Evolutionary conservation across 2,113 vertebrate species (phyloP).

Genomic region (Stigmatopora nigra): DNA sequence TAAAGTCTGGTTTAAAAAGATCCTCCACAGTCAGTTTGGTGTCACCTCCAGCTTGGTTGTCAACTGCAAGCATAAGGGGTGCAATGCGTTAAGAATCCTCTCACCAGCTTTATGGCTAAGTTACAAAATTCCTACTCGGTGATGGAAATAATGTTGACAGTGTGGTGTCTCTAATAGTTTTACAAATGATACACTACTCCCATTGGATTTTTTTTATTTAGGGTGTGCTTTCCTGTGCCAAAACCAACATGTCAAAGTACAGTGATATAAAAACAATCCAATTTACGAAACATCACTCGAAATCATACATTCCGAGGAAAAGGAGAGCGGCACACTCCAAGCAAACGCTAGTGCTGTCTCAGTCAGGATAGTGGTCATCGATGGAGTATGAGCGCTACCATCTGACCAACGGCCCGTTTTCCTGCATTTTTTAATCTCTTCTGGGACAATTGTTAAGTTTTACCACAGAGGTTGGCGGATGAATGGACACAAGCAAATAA

Average conservation of each 20-base stretch:
- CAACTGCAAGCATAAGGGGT: conserved; percentile 68
- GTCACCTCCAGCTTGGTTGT: conserved; percentile 82
- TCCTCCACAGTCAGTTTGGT: conserved; percentile 87
- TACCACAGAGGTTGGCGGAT: no score
- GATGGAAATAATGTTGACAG: neutral
- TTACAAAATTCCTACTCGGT: neutral
- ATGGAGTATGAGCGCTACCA: no score
- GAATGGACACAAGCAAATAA: no score
- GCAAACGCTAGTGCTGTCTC: no score
- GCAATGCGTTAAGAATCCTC: neutral
- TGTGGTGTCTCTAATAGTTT: neutral
- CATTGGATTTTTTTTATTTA: neutral
- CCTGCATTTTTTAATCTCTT: no score
- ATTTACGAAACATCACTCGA: no score
- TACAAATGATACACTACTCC: neutral
- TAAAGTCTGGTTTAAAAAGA: conserved; percentile 85
- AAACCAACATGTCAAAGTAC: neutral
- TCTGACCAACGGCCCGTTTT: no score
- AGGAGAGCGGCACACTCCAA: no score
- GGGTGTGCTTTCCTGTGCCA: neutral
- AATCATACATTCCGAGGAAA: no score
- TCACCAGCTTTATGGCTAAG: neutral
- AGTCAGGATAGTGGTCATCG: no score
- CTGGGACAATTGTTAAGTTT: no score
- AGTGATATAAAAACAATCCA: neutral